These are phyloP conservation scores for Phocides pigmalion DNA, from an alignment of 1,140 invertebrate species.

Conservation along the genomic window DNA sequence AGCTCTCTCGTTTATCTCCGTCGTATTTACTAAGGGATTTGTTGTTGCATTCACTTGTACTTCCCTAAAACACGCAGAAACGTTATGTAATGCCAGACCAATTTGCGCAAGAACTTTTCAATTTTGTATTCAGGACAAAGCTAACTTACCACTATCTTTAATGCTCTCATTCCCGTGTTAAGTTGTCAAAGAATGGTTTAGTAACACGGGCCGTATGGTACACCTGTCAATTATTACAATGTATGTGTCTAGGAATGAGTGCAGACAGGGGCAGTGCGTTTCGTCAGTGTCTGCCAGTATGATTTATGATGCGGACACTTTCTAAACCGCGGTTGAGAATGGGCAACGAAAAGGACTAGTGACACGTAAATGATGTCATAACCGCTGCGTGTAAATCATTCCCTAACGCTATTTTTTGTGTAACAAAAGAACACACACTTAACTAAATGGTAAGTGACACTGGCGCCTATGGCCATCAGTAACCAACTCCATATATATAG, in stretches of 20 bases:
- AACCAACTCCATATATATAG: no score
- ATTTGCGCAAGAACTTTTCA: constrained; percentile 30
- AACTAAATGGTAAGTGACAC: no score
- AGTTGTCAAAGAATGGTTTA: constrained; percentile 31
- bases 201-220: constrained; percentile 17
- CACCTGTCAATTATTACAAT: constrained; percentile 56
- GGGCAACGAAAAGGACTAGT: constrained; percentile 26
- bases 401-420: no score
- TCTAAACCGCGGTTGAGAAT: constrained; percentile 42
- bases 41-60: background rate
- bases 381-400: constrained; percentile 1
- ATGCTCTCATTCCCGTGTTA: constrained; percentile 8
- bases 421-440: no score
- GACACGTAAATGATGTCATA: constrained; percentile 32
- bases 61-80: background rate
- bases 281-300: constrained; percentile 60
- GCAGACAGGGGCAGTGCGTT: constrained; percentile 43
- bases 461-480: no score
- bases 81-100: constrained; percentile 12
- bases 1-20: constrained; percentile 23
- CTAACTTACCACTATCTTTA: constrained; percentile 2
- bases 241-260: constrained; percentile 37
- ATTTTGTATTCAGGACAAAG: constrained; percentile 6
- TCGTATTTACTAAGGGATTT: constrained; percentile 26
- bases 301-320: constrained; percentile 62